Evolutionary conservation across 2,797 vertebrate genomes (phyloP), one percentile per base, ranked within the genome.

Genomic region (Microctenopoma stevenorrisi): DNA sequence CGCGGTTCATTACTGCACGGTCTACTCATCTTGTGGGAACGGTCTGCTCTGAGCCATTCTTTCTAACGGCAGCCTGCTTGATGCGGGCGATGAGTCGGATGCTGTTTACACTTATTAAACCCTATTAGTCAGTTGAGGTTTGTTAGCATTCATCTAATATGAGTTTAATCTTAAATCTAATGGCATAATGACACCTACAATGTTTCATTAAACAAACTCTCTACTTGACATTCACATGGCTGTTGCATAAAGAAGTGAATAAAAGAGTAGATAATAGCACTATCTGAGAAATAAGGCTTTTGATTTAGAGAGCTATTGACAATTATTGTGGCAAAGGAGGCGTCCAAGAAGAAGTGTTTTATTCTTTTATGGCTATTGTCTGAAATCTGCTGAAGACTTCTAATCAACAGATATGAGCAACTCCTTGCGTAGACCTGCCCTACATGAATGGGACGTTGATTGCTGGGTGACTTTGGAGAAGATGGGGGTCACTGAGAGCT

Each of bases 1-100:
- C 35, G 74, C 59, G 86, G 81, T 85, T 87, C 74, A 85, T 88
- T 85, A 83, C 59, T 13, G 35, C 78, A 83, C 5, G 69, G 84
- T 79, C 80, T 74, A 88, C 73, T 86, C 79, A 80, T 83, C 82
- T 78, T 54, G 72, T 61, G 73, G 68, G 70, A 81, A 69, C 55
- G 53, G 65, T 57, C 67, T 72, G 73, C 82, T 51, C 66, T 35
- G 60, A 84, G 76, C 68, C 47, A 8, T 13, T 82, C 63, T 16
- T 62, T 78, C 64, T 47, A 64, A 65, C 25, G 1, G 58, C 76
- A 64, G 68, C 62, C 53, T 64, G 58, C 73, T 68, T 76, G 79
- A 85, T 70, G 76, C 56, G 65, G 68, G 22, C 33, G 11, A 68
- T 49, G 67, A 58, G 35, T 3, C 68, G 46, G 53, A 79, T 48